Evolutionary conservation across 2,113 vertebrate species (phyloP).

Genomic region (Xenopus laevis): DNA sequence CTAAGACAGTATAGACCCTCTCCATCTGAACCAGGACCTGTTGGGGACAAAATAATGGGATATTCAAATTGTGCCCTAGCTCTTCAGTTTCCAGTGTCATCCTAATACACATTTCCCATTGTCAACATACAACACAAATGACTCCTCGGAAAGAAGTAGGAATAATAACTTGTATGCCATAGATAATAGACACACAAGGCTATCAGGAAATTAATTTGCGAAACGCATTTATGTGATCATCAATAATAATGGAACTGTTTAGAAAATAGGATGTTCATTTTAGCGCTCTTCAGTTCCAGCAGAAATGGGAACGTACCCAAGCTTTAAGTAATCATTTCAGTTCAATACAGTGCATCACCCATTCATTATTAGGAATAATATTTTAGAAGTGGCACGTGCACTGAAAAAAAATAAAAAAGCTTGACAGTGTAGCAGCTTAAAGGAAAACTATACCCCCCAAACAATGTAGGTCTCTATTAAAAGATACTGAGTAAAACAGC

Average conservation of each 20-base stretch:
- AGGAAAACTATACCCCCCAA: too few species aligned
- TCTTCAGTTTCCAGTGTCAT: too few species aligned
- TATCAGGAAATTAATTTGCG: conserved; percentile 3
- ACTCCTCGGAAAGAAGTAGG: neutral
- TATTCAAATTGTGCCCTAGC: too few species aligned
- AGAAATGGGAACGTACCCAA: conserved; percentile 21
- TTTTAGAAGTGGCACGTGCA: neutral
- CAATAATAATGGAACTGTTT: conserved; percentile 11
- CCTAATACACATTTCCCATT: too few species aligned
- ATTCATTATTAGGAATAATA: neutral
- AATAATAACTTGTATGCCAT: neutral
- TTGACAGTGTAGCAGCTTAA: neutral
- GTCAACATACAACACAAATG: neutral
- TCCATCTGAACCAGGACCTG: too few species aligned
- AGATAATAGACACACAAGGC: neutral
- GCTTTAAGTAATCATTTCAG: conserved; percentile 21
- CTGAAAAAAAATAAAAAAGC: neutral
- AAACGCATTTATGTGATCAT: conserved; percentile 2
- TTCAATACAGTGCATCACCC: conserved; percentile 5
- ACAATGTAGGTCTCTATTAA: too few species aligned
- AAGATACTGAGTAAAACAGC: too few species aligned
- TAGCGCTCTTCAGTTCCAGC: conserved; percentile 10
- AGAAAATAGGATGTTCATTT: conserved; percentile 15
- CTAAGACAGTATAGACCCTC: too few species aligned
- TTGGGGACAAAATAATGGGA: too few species aligned